Base-by-base conservation (phyloP, 2,888 invertebrate genomes). In the Drosophila quasianomalipes region DNA sequence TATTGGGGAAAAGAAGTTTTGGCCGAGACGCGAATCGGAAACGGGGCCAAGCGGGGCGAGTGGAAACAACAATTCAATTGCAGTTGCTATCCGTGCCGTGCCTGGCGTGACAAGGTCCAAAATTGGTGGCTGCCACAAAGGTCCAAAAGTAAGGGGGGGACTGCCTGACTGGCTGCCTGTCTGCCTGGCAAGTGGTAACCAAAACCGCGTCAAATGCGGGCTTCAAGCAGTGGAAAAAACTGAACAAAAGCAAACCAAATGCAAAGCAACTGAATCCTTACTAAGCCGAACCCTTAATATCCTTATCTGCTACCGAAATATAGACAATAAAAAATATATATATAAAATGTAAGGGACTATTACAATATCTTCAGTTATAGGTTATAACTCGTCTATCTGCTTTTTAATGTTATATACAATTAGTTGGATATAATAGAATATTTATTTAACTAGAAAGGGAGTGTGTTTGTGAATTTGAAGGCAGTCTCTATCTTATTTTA, bases 41-140 rank as follows among this genome's bases (percentile, higher is more conserved):
- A 67, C 41, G 74, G 51, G 52, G 60, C 57, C 52, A 52, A 41
- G 41, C n/a, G 22, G 22, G 22, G 33, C n/a, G 19, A 62, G 39
- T 51, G 74, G 68, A 74, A 84, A 84, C 78, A 87, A 90, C 89
- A 87, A 87, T 87, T 87, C 89, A 90, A 87, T 89, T 87, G 87
- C 86, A 87, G 86, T 90, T 86, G 79, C 81, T 78, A 65, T 82
- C 76, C 70, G 87, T 81, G 89, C 75, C 87, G 87, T 85, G 89
- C 82, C 84, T 86, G 90, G 83, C 86, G 86, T 88, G 90, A 88
- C 86, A 85, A 90, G 89, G 73, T 77, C 73, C 74, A 67, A 57
- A 69, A 69, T 75, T 28, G 37, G 35, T 16, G 16, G 16, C 30
- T 39, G 57, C 41, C 16, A 16, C 41, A 41, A 58, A 41, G 30